Evolutionary conservation across 2,888 invertebrate species (phyloP).

Genomic region (Papilio protenor): DNA sequence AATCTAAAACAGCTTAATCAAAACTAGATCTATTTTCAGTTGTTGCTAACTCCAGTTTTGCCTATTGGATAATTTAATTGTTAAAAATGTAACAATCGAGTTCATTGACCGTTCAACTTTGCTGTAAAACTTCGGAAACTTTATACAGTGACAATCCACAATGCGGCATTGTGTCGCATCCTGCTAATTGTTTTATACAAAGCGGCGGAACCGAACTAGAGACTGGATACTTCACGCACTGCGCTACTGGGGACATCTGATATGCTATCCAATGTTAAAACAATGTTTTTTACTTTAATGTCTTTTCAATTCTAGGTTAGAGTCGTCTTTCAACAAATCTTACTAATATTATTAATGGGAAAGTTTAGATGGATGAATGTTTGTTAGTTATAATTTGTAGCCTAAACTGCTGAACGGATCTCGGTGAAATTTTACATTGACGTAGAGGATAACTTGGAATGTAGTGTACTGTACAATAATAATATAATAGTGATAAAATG

Average conservation of each 20-base stretch:
- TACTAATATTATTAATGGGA: too few relatives aligned
- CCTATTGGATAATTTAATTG: neutral
- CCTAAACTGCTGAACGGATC: too few relatives aligned
- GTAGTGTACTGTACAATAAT: too few relatives aligned
- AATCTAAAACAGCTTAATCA: neutral
- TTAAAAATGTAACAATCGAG: slow-evolving; percentile 1
- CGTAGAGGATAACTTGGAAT: too few relatives aligned
- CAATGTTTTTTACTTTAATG: neutral
- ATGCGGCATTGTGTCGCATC: slow-evolving; percentile 51
- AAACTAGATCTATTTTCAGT: neutral
- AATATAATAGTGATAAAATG: too few relatives aligned
- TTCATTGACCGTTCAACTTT: slow-evolving; percentile 20
- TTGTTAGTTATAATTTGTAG: too few relatives aligned
- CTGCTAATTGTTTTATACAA: slow-evolving; percentile 53
- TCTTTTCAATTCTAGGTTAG: too few relatives aligned
- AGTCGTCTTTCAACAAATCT: too few relatives aligned
- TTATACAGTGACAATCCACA: slow-evolving; percentile 29
- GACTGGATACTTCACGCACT: slow-evolving; percentile 18
- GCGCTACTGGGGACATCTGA: neutral
- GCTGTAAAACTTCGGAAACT: slow-evolving; percentile 15
- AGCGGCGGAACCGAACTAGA: slow-evolving; percentile 46
- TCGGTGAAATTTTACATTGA: too few relatives aligned
- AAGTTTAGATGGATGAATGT: too few relatives aligned
- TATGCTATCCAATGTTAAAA: neutral
- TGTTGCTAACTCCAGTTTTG: neutral